Percentiles rank a stretch among this genome's conserved stretches.
These are phyloP conservation scores for Anoplophora glabripennis DNA, from an alignment of 1,140 invertebrate genomes.

Conservation along the genomic window DNA sequence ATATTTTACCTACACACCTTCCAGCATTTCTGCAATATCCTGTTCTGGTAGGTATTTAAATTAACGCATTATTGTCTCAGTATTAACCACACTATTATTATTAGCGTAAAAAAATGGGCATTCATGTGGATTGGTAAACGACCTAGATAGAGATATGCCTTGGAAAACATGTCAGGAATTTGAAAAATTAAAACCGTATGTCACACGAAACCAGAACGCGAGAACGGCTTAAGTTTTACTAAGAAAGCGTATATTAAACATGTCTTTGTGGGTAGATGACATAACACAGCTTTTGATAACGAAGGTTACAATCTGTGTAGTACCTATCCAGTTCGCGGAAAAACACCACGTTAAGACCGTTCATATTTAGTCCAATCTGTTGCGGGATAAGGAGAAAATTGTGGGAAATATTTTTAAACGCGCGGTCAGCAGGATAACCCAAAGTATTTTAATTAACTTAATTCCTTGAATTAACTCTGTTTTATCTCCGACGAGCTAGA, in stretches of 20 bases:
- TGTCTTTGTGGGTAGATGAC: constrained; percentile 11
- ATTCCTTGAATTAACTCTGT: no score
- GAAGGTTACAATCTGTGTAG: background rate
- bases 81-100: background rate
- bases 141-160: constrained; percentile 8
- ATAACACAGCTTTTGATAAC: constrained; percentile 13
- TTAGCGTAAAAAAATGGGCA: no score
- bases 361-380: no score
- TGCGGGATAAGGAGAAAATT: no score
- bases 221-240: constrained; percentile 10
- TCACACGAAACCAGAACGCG: background rate
- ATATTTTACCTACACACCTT: no score
- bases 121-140: background rate
- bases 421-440: no score
- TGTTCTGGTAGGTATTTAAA: constrained; percentile 12
- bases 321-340: no score
- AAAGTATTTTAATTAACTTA: no score
- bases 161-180: constrained; percentile 5
- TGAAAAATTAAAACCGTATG: constrained; percentile 10
- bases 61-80: constrained; percentile 11
- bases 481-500: no score
- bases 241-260: constrained; percentile 1
- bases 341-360: no score
- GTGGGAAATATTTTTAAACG: no score
- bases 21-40: constrained; percentile 6